Base-by-base conservation (phyloP, 2,797 vertebrate genomes). In the Hafferia zeledoni region DNA sequence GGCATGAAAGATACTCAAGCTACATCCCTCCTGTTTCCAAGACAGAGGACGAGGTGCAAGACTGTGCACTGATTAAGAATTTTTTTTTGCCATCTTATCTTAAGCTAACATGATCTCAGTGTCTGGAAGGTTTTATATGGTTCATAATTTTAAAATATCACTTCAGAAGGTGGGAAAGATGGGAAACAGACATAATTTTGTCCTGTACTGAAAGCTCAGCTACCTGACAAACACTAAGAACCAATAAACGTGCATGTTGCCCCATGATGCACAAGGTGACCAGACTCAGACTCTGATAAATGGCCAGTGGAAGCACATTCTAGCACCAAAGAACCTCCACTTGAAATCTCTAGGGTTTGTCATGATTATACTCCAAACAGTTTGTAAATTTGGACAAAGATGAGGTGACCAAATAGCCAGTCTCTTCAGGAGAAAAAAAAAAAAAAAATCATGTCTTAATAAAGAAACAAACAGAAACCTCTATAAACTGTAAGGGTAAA, bases 151-250 rank as follows among this genome's bases (percentile, higher is more conserved):
- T 77, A 80, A 94, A 93, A 84, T 91, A 90, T 30, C 4, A 0
- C 33, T 80, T 92, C 33, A 68, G 80, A 55, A 92, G 31, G 53
- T 46, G 27, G 2, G 75, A 57, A 71, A 87, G 55, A 63, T 83
- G n/a, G 61, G 64, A 78, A 86, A 47, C 10, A 59, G 49, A 79
- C 68, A 75, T 89, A 83, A 93, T 87, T 94, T 71, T 95, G 57
- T 92, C 68, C 71, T 64, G 16, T 57, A 83, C 11, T 89, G 64
- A 91, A 95, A 94, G 68, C 18, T 49, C 49, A 70, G 44, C 52
- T 94, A 87, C 81, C 81, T 90, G 90, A 95, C 57, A 88, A 93
- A 93, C 31, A 57, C 31, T 55, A 87, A 95, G 46, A 63, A 81
- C 71, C 83, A 69, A 80, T 79, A 92, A 92, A 95, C 43, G 78